Percentiles rank a stretch among this genome's conserved stretches.
Conservation (phyloP, 2,113 vertebrate species). For the Cyanoderma ruficeps region DNA sequence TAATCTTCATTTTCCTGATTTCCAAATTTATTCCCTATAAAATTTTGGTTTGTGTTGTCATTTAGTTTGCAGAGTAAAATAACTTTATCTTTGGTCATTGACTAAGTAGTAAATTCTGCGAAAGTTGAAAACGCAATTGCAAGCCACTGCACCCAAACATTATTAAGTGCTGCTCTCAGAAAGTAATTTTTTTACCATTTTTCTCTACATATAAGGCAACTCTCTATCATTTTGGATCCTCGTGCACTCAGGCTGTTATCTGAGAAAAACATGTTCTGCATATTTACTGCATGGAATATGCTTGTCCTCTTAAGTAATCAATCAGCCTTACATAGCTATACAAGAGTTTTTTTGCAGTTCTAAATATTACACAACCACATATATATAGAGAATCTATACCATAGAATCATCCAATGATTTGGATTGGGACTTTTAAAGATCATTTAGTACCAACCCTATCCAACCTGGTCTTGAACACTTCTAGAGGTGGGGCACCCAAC, state of each 20-base stretch:
- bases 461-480: neutral
- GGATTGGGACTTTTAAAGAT: neutral
- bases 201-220: neutral
- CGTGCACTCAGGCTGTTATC: neutral
- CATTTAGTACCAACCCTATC: fast-evolving
- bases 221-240: conserved; percentile 14
- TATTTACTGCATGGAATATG: neutral
- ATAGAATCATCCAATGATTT: neutral
- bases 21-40: neutral
- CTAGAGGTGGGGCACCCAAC: fast-evolving
- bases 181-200: conserved; percentile 37
- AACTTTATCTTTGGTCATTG: neutral
- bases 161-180: neutral
- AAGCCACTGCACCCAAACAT: neutral
- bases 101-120: neutral
- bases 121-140: neutral
- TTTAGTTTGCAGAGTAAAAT: neutral
- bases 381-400: neutral
- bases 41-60: neutral
- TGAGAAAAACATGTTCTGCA: neutral
- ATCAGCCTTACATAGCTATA: neutral
- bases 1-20: neutral
- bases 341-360: neutral
- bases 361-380: neutral
- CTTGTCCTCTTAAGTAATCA: conserved; percentile 16